Evolutionary conservation across 2,888 invertebrate genomes (phyloP).

Genomic region (Lampropteryx suffumata): DNA sequence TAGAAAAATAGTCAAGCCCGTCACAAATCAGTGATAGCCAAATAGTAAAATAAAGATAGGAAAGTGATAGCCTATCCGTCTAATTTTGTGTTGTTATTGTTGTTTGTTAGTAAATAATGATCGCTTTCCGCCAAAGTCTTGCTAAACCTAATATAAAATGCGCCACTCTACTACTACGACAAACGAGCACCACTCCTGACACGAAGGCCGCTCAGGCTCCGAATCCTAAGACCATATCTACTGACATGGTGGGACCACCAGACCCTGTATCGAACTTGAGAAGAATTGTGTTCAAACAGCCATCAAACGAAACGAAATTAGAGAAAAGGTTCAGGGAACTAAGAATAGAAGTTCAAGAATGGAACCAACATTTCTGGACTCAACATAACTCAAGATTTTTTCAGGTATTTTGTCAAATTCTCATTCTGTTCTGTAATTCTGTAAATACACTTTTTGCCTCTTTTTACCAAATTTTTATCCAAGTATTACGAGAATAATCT

Average conservation of each 20-base stretch:
- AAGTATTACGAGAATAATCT: no score
- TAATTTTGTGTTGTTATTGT: no score
- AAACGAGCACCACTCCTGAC: conserved; percentile 53
- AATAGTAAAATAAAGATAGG: no score
- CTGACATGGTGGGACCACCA: conserved; percentile 90
- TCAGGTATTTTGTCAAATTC: no score
- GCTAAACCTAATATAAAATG: conserved; percentile 36
- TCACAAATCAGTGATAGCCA: no score
- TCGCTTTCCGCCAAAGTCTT: conserved; percentile 17
- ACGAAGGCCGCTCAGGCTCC: conserved; percentile 61
- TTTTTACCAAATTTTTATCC: no score
- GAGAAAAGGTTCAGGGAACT: conserved; percentile 85
- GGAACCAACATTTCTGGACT: conserved; percentile 94
- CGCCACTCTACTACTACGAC: conserved; percentile 34
- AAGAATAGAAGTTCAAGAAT: conserved; percentile 87
- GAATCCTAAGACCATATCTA: conserved; percentile 64
- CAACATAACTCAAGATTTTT: conserved; percentile 90
- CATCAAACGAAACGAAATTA: conserved; percentile 85
- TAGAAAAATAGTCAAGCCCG: no score
- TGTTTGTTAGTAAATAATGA: conserved; percentile 10
- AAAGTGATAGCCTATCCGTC: no score
- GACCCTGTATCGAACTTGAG: conserved; percentile 91
- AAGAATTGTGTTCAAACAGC: conserved; percentile 85
- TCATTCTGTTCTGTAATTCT: no score
- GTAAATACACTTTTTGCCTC: no score